These are phyloP conservation scores for Coenobita brevimanus DNA, from an alignment of 1,140 invertebrate species.

Conservation along the genomic window DNA sequence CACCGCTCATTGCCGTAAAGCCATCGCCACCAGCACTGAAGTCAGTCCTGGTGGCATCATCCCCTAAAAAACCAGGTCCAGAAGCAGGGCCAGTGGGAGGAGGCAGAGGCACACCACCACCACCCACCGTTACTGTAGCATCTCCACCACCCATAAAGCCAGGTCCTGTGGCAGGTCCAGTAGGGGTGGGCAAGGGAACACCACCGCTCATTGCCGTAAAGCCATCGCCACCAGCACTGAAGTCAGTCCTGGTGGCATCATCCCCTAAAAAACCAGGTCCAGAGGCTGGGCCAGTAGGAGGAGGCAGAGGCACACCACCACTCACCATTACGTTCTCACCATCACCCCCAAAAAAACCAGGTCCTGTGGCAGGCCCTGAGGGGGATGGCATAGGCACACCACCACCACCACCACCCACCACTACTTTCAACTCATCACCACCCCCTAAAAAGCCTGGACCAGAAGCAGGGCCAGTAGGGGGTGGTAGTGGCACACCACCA, in stretches of 20 bases:
- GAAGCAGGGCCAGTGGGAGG: background rate
- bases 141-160: background rate
- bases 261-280: slow-evolving; percentile 9
- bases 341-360: slow-evolving; percentile 6
- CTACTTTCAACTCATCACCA: slow-evolving; percentile 4
- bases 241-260: background rate
- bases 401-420: background rate
- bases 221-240: background rate
- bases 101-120: no score
- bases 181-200: no score
- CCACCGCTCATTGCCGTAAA: no score
- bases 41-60: no score
- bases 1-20: no score
- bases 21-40: no score
- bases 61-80: background rate
- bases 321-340: no score
- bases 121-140: no score
- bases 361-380: background rate
- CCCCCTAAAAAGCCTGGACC: background rate
- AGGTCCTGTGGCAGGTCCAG: no score
- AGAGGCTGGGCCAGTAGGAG: background rate
- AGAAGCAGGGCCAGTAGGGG: background rate
- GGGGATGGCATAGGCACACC: background rate
- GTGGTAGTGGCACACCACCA: background rate
- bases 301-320: background rate